Conservation (phyloP, 2,888 invertebrate genomes). For the Physocephala rufipes region DNA sequence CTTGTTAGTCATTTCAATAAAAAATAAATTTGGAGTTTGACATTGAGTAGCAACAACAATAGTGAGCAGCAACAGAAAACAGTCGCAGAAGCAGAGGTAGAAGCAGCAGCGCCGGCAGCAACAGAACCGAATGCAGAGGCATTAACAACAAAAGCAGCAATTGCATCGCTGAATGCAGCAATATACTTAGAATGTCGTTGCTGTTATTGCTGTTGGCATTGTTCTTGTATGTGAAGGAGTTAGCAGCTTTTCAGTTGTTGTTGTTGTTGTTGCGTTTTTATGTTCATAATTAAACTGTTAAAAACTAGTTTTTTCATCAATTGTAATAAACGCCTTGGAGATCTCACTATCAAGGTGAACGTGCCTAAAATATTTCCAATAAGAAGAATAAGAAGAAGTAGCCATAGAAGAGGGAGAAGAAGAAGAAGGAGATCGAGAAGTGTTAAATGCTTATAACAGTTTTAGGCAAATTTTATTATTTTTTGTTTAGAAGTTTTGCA, state of each 20-base stretch:
- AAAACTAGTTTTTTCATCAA: slow-evolving; percentile 23
- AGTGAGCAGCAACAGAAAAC: neutral
- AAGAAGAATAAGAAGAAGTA: too few relatives aligned
- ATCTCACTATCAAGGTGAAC: slow-evolving; percentile 35
- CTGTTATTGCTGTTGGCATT: neutral
- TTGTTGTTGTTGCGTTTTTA: neutral
- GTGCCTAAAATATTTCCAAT: neutral
- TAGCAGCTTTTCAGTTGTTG: neutral
- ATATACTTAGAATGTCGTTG: neutral
- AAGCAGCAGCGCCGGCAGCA: neutral
- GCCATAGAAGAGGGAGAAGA: too few relatives aligned
- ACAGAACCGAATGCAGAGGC: neutral
- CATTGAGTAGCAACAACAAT: slow-evolving; percentile 3
- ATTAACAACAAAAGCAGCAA: neutral
- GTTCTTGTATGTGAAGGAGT: neutral
- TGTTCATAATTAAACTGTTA: neutral
- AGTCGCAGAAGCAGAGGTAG: neutral
- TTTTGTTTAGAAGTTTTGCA: too few relatives aligned
- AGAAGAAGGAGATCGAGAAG: too few relatives aligned
- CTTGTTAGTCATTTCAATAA: neutral
- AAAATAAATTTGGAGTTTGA: slow-evolving; percentile 18
- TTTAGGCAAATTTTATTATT: too few relatives aligned
- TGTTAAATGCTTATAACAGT: too few relatives aligned
- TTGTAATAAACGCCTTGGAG: slow-evolving; percentile 8
- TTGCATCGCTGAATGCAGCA: slow-evolving; percentile 7